A percentile compares a stretch with the other conserved stretches of the same genome.
Conservation (phyloP, 2,113 vertebrate species). For the Burhinus bistriatus region DNA sequence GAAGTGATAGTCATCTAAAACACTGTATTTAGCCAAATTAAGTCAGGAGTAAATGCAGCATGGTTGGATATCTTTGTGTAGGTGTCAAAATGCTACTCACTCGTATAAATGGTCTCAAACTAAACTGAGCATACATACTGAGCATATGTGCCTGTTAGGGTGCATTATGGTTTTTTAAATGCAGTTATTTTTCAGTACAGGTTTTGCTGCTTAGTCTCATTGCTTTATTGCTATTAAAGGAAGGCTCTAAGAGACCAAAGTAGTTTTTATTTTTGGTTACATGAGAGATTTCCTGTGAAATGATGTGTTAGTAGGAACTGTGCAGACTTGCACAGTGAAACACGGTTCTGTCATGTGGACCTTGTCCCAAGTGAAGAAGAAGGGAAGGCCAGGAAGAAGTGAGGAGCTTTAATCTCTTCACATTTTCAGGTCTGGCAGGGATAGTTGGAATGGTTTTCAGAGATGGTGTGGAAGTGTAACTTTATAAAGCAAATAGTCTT, state of each 20-base stretch:
- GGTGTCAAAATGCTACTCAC: background rate
- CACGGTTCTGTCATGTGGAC: background rate
- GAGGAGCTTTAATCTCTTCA: background rate
- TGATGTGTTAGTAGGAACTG: background rate
- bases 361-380: background rate
- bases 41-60: background rate
- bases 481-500: constrained; percentile 10
- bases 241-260: background rate
- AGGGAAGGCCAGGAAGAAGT: background rate
- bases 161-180: background rate
- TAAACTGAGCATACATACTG: background rate
- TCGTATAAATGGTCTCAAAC: background rate
- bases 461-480: background rate
- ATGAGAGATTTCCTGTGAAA: background rate
- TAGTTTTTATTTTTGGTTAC: background rate
- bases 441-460: background rate
- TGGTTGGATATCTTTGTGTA: background rate
- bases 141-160: background rate
- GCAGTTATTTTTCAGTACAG: background rate
- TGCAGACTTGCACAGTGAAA: background rate
- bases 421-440: background rate
- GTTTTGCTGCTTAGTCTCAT: background rate
- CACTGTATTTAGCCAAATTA: background rate
- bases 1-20: background rate
- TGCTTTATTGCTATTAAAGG: background rate